phyloP scores from a whole-genome alignment of 2,113 vertebrate species.

The Nibea albiflora region DNA sequence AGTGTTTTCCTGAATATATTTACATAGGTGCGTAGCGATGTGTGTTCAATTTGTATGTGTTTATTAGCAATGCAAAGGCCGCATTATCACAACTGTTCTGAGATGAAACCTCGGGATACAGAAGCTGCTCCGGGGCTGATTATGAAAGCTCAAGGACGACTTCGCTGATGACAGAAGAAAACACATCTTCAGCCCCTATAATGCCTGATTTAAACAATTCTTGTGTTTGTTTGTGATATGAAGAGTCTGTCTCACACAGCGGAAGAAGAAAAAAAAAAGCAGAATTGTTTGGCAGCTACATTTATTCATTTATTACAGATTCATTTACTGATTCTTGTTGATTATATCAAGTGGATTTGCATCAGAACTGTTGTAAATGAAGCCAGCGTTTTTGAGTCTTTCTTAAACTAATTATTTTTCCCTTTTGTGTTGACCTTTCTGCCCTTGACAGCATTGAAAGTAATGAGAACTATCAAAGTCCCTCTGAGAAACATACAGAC shows the following conservation, averaged over 20 bases:
- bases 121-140: conserved; percentile 29
- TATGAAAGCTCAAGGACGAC: conserved; percentile 36
- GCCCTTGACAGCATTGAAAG: conserved; percentile 17
- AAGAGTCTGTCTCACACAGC: not conserved
- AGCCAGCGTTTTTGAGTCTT: not conserved
- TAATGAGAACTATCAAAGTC: conserved; percentile 39
- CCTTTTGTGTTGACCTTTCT: conserved; percentile 43
- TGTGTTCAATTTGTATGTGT: conserved; percentile 27
- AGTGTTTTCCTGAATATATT: conserved; percentile 27
- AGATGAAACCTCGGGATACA: conserved; percentile 30
- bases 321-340: conserved; percentile 27
- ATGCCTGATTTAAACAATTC: conserved; percentile 19
- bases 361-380: conserved; percentile 22
- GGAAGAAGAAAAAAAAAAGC: not conserved
- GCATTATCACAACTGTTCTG: conserved; percentile 25
- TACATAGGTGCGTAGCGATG: not conserved
- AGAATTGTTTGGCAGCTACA: not conserved
- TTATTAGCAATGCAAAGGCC: conserved; percentile 36
- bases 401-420: conserved; percentile 14
- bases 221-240: conserved; percentile 6
- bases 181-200: conserved; percentile 2
- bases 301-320: conserved; percentile 37
- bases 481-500: conserved; percentile 20
- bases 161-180: conserved; percentile 19
- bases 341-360: conserved; percentile 31